These are phyloP conservation scores for Malthinus seriepunctatus DNA, from an alignment of 2,888 invertebrate genomes.

Conservation along the genomic window DNA sequence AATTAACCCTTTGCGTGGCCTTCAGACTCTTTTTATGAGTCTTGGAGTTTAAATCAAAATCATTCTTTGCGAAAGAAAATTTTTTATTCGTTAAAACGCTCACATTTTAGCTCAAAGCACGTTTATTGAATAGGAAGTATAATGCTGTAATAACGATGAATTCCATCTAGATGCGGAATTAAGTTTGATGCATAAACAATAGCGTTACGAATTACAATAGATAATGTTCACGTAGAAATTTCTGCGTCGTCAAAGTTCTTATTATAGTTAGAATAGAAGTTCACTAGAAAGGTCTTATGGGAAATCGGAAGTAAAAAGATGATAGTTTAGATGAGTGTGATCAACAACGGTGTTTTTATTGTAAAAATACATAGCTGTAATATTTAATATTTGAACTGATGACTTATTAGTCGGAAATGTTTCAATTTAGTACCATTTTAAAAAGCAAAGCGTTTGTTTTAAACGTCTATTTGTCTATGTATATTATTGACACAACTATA, in stretches of 20 bases:
- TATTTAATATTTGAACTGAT: background rate
- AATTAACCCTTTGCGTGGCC: no score
- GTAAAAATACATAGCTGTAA: conserved; percentile 25
- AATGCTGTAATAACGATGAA: background rate
- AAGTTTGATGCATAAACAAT: conserved; percentile 1
- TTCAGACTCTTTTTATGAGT: no score
- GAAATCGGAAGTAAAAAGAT: conserved; percentile 22
- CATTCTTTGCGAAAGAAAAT: no score
- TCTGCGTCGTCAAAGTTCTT: conserved; percentile 1
- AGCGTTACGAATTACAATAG: conserved; percentile 3
- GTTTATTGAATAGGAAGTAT: no score
- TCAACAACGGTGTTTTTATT: conserved; percentile 19
- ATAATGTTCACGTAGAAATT: conserved; percentile 3
- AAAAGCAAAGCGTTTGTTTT: no score
- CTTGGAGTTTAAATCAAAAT: no score
- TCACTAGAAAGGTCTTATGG: conserved; percentile 14
- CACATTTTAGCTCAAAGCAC: no score
- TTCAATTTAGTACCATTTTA: no score
- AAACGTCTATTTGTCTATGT: no score
- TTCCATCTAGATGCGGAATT: background rate
- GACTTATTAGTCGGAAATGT: no score
- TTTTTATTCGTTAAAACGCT: no score
- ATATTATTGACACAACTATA: no score
- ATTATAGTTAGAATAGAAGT: background rate
- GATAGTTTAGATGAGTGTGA: conserved; percentile 17